Base-by-base conservation (phyloP, 2,888 invertebrate genomes). In the Empis stercorea region DNA sequence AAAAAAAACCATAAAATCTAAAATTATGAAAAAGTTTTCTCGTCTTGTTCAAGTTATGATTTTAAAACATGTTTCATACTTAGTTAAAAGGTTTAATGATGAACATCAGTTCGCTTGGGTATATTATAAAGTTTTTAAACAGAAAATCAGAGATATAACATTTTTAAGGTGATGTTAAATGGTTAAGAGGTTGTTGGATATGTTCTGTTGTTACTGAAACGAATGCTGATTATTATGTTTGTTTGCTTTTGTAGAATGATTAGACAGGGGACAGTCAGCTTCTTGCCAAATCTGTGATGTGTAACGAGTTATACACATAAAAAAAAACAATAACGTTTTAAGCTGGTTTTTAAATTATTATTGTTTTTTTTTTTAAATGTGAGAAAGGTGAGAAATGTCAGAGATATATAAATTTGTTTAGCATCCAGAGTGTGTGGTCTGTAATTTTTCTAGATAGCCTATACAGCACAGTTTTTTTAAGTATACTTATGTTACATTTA, bases 61-160 rank as follows among this genome's bases (percentile, higher is more conserved):
- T 7, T n/a, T 27, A 27, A 27, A 27, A 27, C 23, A 27, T 27
- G 23, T 40, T 40, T 40, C 40, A 40, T 40, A 40, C 23, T 40
- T 15, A 23, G 40, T 40, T 40, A 40, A 40, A 40, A 40, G 40
- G 40, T 40, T 40, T 40, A 40, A 40, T 40, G 40, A 40, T 13
- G 40, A 16, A 40, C 27, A 40, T 27, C 27, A 27, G 6, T 40
- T 38, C 16, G 20, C 7, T 27, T 27, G 7, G 7, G 23, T 20
- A 20, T 27, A 27, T 27, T 27, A 27, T 6, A 27, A 27, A 27
- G 23, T 7, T 27, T n/a, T n/a, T 20, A 27, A 27, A 4, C 7
- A 9, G 7, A 27, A 27, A 27, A 4, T 27, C 4, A 27, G 7
- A 27, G 7, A 27, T 27, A 27, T 7, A 27, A 27, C 23, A 27